Conservation (phyloP, 23 tunicate species). For the Corella eumyota region DNA sequence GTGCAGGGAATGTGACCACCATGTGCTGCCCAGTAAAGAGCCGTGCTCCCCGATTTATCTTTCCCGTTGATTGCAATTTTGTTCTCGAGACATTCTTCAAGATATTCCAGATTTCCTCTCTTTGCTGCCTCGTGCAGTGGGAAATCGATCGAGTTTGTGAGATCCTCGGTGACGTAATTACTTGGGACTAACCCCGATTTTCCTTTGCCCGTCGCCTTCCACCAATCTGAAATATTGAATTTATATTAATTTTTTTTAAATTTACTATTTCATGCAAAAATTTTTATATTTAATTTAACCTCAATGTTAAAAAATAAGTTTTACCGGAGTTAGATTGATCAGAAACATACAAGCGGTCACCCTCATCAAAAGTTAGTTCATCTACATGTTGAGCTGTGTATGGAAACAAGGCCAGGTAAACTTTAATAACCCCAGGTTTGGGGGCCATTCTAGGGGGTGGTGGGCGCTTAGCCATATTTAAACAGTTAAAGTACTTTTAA, state of each 20-base stretch:
- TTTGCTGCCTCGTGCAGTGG: constrained; percentile 98
- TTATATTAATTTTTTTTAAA: no score
- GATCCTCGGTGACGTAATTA: constrained; percentile 83
- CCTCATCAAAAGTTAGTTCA: constrained; percentile 86
- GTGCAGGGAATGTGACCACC: constrained; percentile 85
- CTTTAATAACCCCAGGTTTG: constrained; percentile 86
- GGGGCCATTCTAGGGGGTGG: constrained; percentile 77
- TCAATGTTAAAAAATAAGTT: no score
- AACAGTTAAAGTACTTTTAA: no score
- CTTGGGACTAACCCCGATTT: constrained; percentile 86
- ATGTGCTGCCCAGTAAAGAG: constrained; percentile 89
- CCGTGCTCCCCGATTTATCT: constrained; percentile 84
- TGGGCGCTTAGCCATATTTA: no score
- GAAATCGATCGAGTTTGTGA: constrained; percentile 68
- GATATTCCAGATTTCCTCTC: constrained; percentile 67
- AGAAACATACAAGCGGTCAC: constrained; percentile 67
- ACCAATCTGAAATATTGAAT: no score
- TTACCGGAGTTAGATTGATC: constrained; percentile 68
- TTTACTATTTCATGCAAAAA: no score
- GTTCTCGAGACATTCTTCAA: constrained; percentile 57
- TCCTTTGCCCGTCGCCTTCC: constrained; percentile 81
- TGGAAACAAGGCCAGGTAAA: constrained; percentile 62
- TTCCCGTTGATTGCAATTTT: constrained; percentile 67
- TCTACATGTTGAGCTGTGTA: constrained; percentile 62
- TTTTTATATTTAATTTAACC: no score